Evolutionary conservation across 1,140 invertebrate genomes (phyloP).

Genomic region (Bombus sibiricus): DNA sequence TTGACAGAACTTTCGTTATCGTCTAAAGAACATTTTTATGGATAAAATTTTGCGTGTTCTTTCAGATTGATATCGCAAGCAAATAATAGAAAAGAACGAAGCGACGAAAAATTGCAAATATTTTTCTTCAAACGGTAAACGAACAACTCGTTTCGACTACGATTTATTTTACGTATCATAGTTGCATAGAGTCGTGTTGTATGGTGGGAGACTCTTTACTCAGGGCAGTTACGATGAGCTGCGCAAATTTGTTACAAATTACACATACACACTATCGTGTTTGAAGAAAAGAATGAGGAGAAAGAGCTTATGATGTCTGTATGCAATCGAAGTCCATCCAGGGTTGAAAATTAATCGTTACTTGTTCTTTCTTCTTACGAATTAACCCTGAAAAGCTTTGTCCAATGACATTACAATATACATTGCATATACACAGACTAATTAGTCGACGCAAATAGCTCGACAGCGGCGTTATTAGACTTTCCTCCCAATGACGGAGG

Average conservation of each 20-base stretch:
- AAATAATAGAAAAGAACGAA: not conserved
- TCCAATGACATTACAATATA: not conserved
- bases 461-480: not conserved
- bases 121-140: no score
- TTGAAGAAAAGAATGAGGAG: not conserved
- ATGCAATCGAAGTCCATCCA: slow-evolving; percentile 23
- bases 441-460: not conserved
- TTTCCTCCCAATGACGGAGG: not conserved
- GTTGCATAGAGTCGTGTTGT: slow-evolving; percentile 19
- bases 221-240: slow-evolving; percentile 63
- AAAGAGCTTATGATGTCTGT: slow-evolving; percentile 41
- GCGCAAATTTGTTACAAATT: slow-evolving; percentile 58
- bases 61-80: not conserved
- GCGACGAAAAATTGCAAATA: not conserved
- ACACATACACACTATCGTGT: slow-evolving; percentile 38
- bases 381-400: slow-evolving; percentile 29
- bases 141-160: not conserved
- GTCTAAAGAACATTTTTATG: not conserved
- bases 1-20: no score
- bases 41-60: not conserved
- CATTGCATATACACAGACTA: not conserved
- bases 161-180: not conserved
- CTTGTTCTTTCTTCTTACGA: slow-evolving; percentile 44
- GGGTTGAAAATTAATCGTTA: slow-evolving; percentile 12
- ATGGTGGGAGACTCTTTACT: slow-evolving; percentile 62